Base-by-base conservation (phyloP, 2,888 invertebrate species). In the Oxycera nigricornis region DNA sequence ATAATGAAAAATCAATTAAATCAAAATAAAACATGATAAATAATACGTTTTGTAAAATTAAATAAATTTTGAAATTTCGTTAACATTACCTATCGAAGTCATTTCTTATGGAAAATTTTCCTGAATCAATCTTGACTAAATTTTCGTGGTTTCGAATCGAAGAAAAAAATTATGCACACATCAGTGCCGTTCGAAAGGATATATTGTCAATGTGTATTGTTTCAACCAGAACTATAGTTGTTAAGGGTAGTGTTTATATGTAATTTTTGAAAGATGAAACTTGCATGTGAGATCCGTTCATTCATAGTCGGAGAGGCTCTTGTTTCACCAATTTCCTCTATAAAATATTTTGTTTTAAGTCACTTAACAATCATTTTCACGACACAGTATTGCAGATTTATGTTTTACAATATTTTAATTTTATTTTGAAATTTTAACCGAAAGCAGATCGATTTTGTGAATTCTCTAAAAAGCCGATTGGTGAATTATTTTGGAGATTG, bases 51-150 rank as follows among this genome's bases (percentile, higher is more conserved):
- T 35, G 9, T 41, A 22, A 55, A 50, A 46, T 46, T 17, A 57
- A 74, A 61, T 7, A 70, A 76, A 76, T 76, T 76, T 76, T 74
- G 76, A 73, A 76, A 76, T 76, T 76, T 76, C 72, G 74, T 73
- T 73, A 72, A 55, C 11, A 52, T 77, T 77, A 77, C 77, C 77
- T 77, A 77, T 74, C 55, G 77, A 77, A 59, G 77, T 77, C 77
- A 77, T 77, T 77, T 77, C 74, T 70, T 72, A 28, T 52, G 39
- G 52, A 68, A 22, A 17, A 26, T 59, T 59, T 67, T 59, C 22
- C 6, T 7, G 22, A 17, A 65, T 39, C 1, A 65, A 39, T 39
- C 26, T 61, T 65, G 39, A 39, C 14, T 67, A 26, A 26, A 22
- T n/a, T n/a, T n/a, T n/a, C n/a, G n/a, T n/a, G n/a, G n/a, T n/a